Base-by-base conservation (phyloP, 2,888 invertebrate species). In the Latheticus oryzae region DNA sequence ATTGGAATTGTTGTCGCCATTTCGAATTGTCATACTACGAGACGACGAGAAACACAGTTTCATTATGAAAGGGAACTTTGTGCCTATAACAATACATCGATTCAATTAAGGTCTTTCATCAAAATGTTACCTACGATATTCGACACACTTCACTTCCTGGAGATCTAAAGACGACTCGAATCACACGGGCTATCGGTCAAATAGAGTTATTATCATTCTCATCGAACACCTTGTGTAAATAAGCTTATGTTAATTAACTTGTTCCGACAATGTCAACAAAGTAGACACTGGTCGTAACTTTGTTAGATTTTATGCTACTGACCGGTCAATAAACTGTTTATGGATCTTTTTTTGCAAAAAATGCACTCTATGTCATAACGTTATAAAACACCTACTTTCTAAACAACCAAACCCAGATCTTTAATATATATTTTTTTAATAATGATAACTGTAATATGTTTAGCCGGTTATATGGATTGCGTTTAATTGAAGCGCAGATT, bases 61-160 rank as follows among this genome's bases (percentile, higher is more conserved):
- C 91, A 98, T 93, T 74, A 97, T 93, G 84, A 96, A 98, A 68
- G 98, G 98, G 81, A 95, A 95, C 83, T 97, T 97, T 67, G 95
- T 95, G 79, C 91, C 95, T 95, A 84, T 7, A 86, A 85, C 26
- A 50, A 28, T 13, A 35, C 15, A 45, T 11, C 45, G 32, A 17
- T 21, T 24, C 8, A 12, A 45, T 30, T 45, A 21, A 15, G 24
- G n/a, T 11, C 2, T 17, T 26, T 8, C 17, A 35, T 1, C 16
- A n/a, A n/a, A n/a, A n/a, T n/a, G n/a, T n/a, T n/a, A n/a, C 8
- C 12, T 9, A 40, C 12, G 8, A 32, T n/a, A 17, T 8, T 21
- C 11, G 30, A 32, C 45, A 45, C 45, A 45, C 45, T 32, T 45
- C 45, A 16, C 15, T 45, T 12, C 15, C 9, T 1, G 5, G 8